A percentile compares a stretch with the other conserved stretches of the same genome.
Evolutionary conservation across 2,888 invertebrate genomes (phyloP).

Genomic region (Polydrusus tereticollis): DNA sequence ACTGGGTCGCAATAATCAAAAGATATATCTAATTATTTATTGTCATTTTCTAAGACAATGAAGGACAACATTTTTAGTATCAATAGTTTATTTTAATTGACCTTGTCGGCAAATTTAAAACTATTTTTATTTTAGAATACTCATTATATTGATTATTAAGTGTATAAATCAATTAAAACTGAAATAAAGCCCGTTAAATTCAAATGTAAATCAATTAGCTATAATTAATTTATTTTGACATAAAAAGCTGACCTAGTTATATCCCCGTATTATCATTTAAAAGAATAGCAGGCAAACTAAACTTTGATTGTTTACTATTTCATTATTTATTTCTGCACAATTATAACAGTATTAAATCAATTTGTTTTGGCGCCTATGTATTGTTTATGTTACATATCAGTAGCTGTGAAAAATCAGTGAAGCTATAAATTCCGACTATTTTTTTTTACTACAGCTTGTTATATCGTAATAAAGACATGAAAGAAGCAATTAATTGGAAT

Average conservation of each 20-base stretch:
- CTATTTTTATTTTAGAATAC: constrained; percentile 3
- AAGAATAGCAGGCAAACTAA: constrained; percentile 25
- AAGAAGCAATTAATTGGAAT: no score
- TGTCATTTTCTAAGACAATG: no score
- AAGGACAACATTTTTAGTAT: neutral
- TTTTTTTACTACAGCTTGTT: no score
- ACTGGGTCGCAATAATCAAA: no score
- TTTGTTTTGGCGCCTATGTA: constrained; percentile 38
- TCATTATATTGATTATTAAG: constrained; percentile 2
- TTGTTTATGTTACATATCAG: neutral
- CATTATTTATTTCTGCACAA: constrained; percentile 35
- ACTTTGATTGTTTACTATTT: constrained; percentile 37
- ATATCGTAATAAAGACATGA: no score
- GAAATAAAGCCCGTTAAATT: constrained; percentile 22
- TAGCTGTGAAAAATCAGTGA: neutral
- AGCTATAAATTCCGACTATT: no score
- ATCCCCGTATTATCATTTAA: constrained; percentile 20
- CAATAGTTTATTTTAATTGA: neutral
- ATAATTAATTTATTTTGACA: constrained; percentile 47
- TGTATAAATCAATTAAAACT: constrained; percentile 37
- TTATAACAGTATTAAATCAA: constrained; percentile 31
- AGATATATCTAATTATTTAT: no score
- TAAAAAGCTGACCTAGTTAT: constrained; percentile 38
- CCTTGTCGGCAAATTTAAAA: constrained; percentile 5
- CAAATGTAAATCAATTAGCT: constrained; percentile 42